Percentiles rank a stretch among this genome's conserved stretches.
Conservation (phyloP, 2,797 vertebrate species). For the Ispidina lecontei region DNA sequence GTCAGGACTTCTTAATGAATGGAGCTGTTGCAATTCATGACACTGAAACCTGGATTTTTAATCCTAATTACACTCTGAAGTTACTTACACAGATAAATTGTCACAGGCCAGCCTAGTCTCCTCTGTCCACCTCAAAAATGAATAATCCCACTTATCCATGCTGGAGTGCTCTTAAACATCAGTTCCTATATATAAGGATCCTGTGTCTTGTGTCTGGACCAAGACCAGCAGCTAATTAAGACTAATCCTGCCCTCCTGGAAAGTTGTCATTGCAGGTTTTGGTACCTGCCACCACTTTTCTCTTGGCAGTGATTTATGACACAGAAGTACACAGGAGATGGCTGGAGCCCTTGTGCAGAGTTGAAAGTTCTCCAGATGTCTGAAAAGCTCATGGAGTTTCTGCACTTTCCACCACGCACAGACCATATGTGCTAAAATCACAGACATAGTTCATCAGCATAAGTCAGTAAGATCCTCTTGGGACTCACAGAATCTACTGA, state of each 20-base stretch:
- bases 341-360: background rate
- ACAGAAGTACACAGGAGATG: background rate
- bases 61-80: background rate
- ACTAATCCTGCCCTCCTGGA: conserved; percentile 18
- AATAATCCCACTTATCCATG: background rate
- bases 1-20: background rate
- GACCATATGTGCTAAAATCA: background rate
- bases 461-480: background rate
- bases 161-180: background rate
- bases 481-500: background rate
- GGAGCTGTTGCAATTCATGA: background rate
- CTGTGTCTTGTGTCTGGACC: background rate
- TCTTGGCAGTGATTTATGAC: background rate
- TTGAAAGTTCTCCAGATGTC: background rate
- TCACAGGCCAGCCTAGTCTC: background rate
- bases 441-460: background rate
- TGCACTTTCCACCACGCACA: background rate
- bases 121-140: background rate
- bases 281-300: conserved; percentile 13
- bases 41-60: background rate
- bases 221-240: conserved; percentile 28
- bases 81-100: background rate
- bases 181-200: background rate
- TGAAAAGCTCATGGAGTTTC: background rate
- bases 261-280: conserved; percentile 34